Conservation (phyloP, 2,888 invertebrate genomes). For the Poecilus cupreus region DNA sequence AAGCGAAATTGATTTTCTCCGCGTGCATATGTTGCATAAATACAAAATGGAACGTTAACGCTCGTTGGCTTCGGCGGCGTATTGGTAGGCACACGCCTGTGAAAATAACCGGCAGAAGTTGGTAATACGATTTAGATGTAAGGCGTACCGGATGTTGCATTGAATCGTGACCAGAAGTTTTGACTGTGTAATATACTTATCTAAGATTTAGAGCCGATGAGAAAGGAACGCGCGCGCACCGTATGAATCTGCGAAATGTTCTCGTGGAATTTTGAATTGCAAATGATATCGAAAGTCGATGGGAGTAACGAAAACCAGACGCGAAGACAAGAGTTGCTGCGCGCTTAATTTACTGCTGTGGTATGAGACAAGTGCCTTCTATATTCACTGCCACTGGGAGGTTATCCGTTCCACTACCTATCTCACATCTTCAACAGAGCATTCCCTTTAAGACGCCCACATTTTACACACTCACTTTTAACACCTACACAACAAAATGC, state of each 20-base stretch:
- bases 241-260: slow-evolving; percentile 61
- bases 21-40: slow-evolving; percentile 61
- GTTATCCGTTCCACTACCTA: neutral
- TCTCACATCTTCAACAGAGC: neutral
- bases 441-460: neutral
- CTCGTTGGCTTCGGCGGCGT: slow-evolving; percentile 49
- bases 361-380: slow-evolving; percentile 21
- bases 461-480: neutral
- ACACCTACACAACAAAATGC: too few relatives aligned
- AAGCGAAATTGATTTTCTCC: slow-evolving; percentile 45
- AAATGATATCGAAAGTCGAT: slow-evolving; percentile 63
- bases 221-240: slow-evolving; percentile 58
- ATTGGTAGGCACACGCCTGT: slow-evolving; percentile 63
- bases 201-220: slow-evolving; percentile 67
- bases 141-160: slow-evolving; percentile 71
- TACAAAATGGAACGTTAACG: slow-evolving; percentile 60
- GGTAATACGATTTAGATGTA: slow-evolving; percentile 72
- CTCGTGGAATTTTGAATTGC: slow-evolving; percentile 62
- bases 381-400: neutral
- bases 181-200: slow-evolving; percentile 71
- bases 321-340: slow-evolving; percentile 43
- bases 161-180: slow-evolving; percentile 71
- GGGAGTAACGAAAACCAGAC: slow-evolving; percentile 62
- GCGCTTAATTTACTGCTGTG: slow-evolving; percentile 33
- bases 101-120: slow-evolving; percentile 67